These are phyloP conservation scores for Leuctra nigra DNA, from an alignment of 2,888 invertebrate species.

Conservation along the genomic window DNA sequence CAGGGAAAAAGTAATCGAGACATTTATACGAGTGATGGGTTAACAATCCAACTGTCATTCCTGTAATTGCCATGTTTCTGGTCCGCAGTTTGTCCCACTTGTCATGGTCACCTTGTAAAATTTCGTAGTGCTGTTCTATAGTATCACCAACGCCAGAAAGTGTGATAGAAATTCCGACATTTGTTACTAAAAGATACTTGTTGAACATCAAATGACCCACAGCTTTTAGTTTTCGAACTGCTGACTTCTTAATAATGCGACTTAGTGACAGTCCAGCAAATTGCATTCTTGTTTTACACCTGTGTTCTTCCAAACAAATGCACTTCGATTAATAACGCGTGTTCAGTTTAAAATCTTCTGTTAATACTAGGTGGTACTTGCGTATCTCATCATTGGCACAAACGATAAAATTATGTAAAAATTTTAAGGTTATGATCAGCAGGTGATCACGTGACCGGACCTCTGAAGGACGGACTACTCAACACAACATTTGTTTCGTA, in stretches of 20 bases:
- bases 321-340: too few species aligned
- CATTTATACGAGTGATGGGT: background rate
- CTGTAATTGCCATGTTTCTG: background rate
- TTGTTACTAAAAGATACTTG: background rate
- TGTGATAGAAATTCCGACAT: background rate
- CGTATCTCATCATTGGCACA: too few species aligned
- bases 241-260: background rate
- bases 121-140: slow-evolving; percentile 2
- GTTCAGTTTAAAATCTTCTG: too few species aligned
- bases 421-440: too few species aligned
- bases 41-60: background rate
- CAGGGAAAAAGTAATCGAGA: background rate
- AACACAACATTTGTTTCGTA: too few species aligned
- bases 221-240: background rate
- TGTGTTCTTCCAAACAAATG: too few species aligned
- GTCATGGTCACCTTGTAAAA: background rate
- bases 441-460: too few species aligned
- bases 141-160: slow-evolving; percentile 1
- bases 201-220: background rate
- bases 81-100: background rate
- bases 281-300: too few species aligned
- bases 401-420: too few species aligned
- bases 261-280: too few species aligned
- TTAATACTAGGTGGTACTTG: too few species aligned
- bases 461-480: too few species aligned